Percentiles rank a stretch among this genome's conserved stretches.
These are phyloP conservation scores for Ectobius pallidus DNA, from an alignment of 2,888 invertebrate species.

Conservation along the genomic window DNA sequence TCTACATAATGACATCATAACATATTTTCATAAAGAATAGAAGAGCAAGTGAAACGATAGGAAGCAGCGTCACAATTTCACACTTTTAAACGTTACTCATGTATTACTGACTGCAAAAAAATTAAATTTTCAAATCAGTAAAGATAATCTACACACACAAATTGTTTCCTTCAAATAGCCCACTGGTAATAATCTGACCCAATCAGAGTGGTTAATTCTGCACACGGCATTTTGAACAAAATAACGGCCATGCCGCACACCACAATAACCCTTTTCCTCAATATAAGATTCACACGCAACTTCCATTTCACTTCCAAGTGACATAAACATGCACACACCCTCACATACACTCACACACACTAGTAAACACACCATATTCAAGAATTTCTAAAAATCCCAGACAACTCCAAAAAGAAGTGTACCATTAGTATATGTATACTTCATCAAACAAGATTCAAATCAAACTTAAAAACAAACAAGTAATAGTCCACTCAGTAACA, in stretches of 20 bases:
- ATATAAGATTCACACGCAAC: not conserved
- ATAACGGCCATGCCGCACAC: conserved; percentile 23
- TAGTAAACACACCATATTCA: conserved; percentile 21
- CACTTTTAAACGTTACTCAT: too few relatives aligned
- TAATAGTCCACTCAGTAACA: not conserved
- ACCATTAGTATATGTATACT: conserved; percentile 12
- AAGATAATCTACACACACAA: not conserved
- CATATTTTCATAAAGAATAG: not conserved
- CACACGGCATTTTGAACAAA: conserved; percentile 27
- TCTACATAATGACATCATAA: not conserved
- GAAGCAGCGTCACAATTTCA: too few relatives aligned
- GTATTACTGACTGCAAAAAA: too few relatives aligned
- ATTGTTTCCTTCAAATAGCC: not conserved
- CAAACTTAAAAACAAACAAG: conserved; percentile 26
- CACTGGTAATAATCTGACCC: not conserved
- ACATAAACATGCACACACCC: too few relatives aligned
- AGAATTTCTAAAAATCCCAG: conserved; percentile 22
- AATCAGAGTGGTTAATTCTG: not conserved
- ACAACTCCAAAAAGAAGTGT: conserved; percentile 17
- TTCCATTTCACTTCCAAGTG: conserved; percentile 1
- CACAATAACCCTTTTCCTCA: not conserved
- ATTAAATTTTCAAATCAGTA: too few relatives aligned
- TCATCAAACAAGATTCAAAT: conserved; percentile 23
- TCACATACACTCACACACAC: conserved; percentile 13
- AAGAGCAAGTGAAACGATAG: too few relatives aligned